Percentiles rank a stretch among this genome's conserved stretches.
phyloP scores from a whole-genome alignment of 2,888 invertebrate genomes.

The Andricus curvator region DNA sequence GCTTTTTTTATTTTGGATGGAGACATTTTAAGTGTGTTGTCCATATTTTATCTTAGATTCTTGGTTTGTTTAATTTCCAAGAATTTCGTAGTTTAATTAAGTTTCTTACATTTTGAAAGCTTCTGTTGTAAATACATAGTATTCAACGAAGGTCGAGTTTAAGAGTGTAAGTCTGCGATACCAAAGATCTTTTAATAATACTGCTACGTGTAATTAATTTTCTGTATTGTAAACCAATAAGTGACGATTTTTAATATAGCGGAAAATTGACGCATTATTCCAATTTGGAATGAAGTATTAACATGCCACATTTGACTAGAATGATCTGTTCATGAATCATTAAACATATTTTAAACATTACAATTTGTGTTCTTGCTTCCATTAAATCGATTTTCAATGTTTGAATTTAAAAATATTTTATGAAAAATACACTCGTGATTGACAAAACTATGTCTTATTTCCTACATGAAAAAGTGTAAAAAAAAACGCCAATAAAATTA shows the following conservation, averaged over 20 bases:
- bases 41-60: too few relatives aligned
- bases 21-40: too few relatives aligned
- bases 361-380: neutral
- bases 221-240: neutral
- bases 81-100: too few relatives aligned
- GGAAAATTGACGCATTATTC: neutral
- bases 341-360: neutral
- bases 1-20: too few relatives aligned
- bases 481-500: slow-evolving; percentile 4
- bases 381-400: neutral
- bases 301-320: neutral
- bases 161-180: slow-evolving; percentile 35
- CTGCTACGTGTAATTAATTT: neutral
- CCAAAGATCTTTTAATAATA: slow-evolving; percentile 39
- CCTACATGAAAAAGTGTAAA: neutral
- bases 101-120: too few relatives aligned
- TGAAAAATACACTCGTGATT: neutral
- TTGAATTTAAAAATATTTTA: neutral
- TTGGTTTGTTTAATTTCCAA: too few relatives aligned
- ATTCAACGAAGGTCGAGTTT: neutral
- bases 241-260: neutral
- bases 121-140: slow-evolving; percentile 9
- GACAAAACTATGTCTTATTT: neutral
- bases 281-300: slow-evolving; percentile 11
- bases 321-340: neutral